A percentile compares a stretch with the other conserved stretches of the same genome.
These are phyloP conservation scores for Phymastichus coffea DNA, from an alignment of 1,140 invertebrate genomes.

Conservation along the genomic window DNA sequence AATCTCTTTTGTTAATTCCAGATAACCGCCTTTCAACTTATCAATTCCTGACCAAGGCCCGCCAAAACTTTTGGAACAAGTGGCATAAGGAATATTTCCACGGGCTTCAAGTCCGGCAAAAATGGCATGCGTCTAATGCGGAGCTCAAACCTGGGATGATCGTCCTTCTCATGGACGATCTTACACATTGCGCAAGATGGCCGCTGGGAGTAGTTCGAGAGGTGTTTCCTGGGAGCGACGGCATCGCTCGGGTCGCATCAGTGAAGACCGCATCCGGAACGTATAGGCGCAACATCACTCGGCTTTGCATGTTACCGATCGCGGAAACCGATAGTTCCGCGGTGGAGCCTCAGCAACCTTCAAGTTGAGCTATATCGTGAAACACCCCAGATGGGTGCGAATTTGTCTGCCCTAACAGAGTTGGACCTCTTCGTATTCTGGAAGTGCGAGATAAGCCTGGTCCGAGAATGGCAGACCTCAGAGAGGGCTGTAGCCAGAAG, in stretches of 20 bases:
- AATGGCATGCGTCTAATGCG: not conserved
- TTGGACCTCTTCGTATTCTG: not conserved
- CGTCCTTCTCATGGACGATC: no score
- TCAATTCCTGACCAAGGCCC: not conserved
- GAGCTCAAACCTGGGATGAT: not conserved
- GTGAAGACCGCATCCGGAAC: no score
- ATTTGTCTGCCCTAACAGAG: not conserved
- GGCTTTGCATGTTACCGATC: no score
- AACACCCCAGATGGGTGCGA: no score
- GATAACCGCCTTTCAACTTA: not conserved
- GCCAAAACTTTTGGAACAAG: slow-evolving; percentile 1
- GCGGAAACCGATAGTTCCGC: no score
- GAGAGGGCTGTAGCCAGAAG: not conserved
- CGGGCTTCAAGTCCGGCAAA: not conserved
- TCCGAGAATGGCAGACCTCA: not conserved
- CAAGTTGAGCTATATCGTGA: no score
- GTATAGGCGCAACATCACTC: no score
- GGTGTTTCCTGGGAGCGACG: no score
- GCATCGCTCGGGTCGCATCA: no score
- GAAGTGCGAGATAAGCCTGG: not conserved
- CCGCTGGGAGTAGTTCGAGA: no score
- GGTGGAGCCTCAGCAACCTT: no score
- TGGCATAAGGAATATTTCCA: not conserved
- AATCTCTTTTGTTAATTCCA: not conserved
- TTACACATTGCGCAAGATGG: not conserved